Percentiles rank a stretch among this genome's conserved stretches.
These are phyloP conservation scores for Microcaecilia unicolor DNA, from an alignment of 2,797 vertebrate species.

Conservation along the genomic window DNA sequence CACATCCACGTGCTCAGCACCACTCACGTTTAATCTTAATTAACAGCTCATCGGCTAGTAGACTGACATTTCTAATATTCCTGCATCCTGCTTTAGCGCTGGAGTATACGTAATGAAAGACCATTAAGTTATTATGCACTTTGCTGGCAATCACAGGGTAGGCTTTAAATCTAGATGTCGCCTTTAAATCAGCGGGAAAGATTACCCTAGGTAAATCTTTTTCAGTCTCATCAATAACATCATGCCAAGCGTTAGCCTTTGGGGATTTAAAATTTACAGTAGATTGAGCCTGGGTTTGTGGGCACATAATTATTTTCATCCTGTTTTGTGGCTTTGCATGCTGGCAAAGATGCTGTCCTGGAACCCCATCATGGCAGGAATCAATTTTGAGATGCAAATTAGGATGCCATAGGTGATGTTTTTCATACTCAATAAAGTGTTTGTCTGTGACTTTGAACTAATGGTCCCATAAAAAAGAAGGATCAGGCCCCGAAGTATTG, in stretches of 20 bases:
- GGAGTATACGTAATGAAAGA: slow-evolving; percentile 12
- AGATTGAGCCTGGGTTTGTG: slow-evolving; percentile 28
- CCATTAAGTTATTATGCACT: slow-evolving; percentile 6
- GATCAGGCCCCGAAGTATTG: slow-evolving; percentile 31
- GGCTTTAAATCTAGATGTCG: slow-evolving; percentile 33
- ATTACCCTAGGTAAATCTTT: slow-evolving; percentile 26
- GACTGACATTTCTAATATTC: not conserved
- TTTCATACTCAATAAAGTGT: slow-evolving; percentile 52
- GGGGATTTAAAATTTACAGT: slow-evolving; percentile 29
- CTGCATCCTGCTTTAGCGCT: not conserved
- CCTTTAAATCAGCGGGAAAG: slow-evolving; percentile 43
- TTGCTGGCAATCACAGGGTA: slow-evolving; percentile 10
- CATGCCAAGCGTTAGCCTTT: slow-evolving; percentile 18
- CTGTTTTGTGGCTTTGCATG: slow-evolving; percentile 22
- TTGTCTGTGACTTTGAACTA: slow-evolving; percentile 55
- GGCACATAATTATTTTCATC: slow-evolving; percentile 52
- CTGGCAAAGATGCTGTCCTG: slow-evolving; percentile 41
- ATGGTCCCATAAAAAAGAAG: slow-evolving; percentile 48
- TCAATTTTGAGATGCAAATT: slow-evolving; percentile 62
- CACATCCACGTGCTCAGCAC: not conserved
- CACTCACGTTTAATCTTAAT: slow-evolving; percentile 17
- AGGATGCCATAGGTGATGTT: slow-evolving; percentile 42
- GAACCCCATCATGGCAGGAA: slow-evolving; percentile 55
- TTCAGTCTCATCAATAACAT: slow-evolving; percentile 34
- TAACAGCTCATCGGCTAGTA: not conserved